These are phyloP conservation scores for Nesoenas mayeri DNA, from an alignment of 2,113 vertebrate genomes.

Conservation along the genomic window DNA sequence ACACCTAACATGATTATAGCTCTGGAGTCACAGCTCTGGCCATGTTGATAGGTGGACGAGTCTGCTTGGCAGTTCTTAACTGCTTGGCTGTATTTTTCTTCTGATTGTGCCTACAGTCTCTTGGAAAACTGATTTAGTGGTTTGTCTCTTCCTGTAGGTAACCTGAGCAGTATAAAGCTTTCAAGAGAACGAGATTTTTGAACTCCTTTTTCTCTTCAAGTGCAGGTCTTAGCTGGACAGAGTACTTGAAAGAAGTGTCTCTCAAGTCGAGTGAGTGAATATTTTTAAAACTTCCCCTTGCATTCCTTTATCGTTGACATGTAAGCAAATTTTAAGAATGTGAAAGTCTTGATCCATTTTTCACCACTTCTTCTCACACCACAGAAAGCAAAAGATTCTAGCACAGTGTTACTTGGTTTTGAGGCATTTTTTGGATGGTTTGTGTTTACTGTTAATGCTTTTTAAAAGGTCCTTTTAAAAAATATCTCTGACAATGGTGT, in stretches of 20 bases:
- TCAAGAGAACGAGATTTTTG: background rate
- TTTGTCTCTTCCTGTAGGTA: background rate
- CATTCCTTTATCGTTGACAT: background rate
- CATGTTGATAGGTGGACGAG: background rate
- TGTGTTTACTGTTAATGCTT: background rate
- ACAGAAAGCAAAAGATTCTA: constrained; percentile 7
- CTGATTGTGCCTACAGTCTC: background rate
- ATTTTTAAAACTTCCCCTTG: background rate
- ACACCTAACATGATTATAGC: background rate
- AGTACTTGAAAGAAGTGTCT: background rate
- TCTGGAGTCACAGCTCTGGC: background rate
- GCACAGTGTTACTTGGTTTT: background rate
- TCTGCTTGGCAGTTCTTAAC: background rate
- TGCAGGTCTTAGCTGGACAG: background rate
- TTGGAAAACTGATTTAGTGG: background rate
- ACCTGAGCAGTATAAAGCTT: background rate
- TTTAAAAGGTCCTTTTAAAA: background rate
- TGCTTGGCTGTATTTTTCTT: background rate
- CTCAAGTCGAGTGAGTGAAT: background rate
- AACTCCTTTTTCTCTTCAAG: background rate
- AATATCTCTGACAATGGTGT: background rate
- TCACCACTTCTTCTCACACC: background rate
- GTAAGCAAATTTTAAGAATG: background rate
- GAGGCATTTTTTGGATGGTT: background rate
- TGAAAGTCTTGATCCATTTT: background rate